Evolutionary conservation across 2,797 vertebrate species (phyloP).

Genomic region (Alcedo atthis): DNA sequence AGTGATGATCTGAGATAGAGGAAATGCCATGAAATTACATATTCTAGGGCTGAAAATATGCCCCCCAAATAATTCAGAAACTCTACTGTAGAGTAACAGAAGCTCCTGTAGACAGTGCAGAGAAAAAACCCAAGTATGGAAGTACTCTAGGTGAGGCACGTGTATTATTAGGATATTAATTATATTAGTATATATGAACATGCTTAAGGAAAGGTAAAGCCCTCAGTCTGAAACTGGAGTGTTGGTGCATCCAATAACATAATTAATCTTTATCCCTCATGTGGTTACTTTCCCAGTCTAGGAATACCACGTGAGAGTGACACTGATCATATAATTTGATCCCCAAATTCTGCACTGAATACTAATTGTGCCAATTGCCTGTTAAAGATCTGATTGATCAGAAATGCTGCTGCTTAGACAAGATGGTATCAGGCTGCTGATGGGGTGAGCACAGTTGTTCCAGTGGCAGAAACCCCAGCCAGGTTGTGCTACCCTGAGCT

Average conservation of each 20-base stretch:
- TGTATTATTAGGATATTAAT: no score
- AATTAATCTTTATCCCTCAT: not conserved
- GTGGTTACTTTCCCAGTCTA: not conserved
- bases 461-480: not conserved
- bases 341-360: not conserved
- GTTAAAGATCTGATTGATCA: rapidly evolving
- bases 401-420: rapidly evolving
- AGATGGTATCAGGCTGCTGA: rapidly evolving
- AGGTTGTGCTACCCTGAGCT: not conserved
- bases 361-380: not conserved
- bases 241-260: not conserved
- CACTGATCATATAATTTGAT: not conserved
- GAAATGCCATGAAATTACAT: not conserved
- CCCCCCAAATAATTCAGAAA: not conserved
- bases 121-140: not conserved
- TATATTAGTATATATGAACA: not conserved
- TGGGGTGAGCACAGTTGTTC: not conserved
- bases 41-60: not conserved
- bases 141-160: not conserved
- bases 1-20: not conserved
- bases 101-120: not conserved
- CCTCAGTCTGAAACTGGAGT: not conserved
- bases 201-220: not conserved
- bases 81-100: not conserved
- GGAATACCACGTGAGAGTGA: not conserved